These are phyloP conservation scores for Saguinus midas DNA, from an alignment of 2,113 vertebrate species.

Conservation along the genomic window DNA sequence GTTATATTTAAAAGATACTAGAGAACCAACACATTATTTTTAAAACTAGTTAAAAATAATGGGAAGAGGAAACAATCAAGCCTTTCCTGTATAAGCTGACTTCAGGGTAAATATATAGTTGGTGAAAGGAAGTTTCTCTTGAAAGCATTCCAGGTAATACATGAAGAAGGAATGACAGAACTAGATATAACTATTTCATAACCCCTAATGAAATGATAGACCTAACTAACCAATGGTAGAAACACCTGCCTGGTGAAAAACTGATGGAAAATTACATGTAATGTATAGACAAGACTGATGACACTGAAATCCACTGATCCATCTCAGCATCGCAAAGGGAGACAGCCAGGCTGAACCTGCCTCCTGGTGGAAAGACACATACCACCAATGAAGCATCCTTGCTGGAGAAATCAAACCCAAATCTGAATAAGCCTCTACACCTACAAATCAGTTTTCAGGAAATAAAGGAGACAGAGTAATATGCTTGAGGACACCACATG, in stretches of 20 bases:
- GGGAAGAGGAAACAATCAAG: not conserved
- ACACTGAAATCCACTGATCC: not conserved
- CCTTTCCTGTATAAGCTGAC: not conserved
- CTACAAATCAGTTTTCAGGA: not conserved
- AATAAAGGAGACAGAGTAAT: not conserved
- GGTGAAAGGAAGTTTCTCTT: not conserved
- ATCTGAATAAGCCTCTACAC: not conserved
- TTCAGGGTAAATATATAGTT: not conserved
- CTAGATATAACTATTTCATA: not conserved
- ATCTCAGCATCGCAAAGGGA: not conserved
- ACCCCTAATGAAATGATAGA: not conserved
- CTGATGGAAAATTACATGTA: not conserved
- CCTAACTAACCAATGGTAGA: not conserved
- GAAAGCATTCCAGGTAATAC: not conserved
- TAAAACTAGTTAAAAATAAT: not conserved
- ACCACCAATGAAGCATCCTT: not conserved
- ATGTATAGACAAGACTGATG: not conserved
- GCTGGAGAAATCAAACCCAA: not conserved
- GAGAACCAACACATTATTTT: not conserved
- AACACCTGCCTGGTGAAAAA: not conserved
- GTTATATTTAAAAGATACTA: not conserved
- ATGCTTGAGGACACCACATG: not conserved
- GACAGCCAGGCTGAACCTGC: not conserved
- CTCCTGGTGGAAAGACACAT: not conserved
- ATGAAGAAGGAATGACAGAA: not conserved